A percentile compares a stretch with the other conserved stretches of the same genome.
These are phyloP conservation scores for Hoplodrina blanda DNA, from an alignment of 2,888 invertebrate genomes.

Conservation along the genomic window DNA sequence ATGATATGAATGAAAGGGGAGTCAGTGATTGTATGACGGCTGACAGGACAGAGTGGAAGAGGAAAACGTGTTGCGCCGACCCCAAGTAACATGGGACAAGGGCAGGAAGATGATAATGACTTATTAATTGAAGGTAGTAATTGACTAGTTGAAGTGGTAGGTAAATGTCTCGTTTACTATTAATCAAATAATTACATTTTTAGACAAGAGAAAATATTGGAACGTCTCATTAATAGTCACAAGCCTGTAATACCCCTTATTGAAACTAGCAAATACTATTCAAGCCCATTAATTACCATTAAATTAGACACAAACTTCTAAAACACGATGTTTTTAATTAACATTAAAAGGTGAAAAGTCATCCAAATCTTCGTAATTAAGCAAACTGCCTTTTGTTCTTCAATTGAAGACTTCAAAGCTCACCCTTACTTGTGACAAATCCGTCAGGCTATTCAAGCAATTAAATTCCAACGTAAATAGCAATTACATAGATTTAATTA, in stretches of 20 bases:
- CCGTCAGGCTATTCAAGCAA: conserved; percentile 32
- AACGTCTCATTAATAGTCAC: conserved; percentile 1
- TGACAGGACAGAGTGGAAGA: too few relatives aligned
- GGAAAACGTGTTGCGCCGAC: too few relatives aligned
- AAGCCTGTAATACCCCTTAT: conserved; percentile 3
- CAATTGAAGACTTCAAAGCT: conserved; percentile 1
- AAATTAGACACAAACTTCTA: conserved; percentile 19
- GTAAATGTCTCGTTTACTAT: neutral
- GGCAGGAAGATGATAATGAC: too few relatives aligned
- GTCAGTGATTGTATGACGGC: too few relatives aligned
- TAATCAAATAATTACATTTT: too few relatives aligned
- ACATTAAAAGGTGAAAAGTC: conserved; percentile 16
- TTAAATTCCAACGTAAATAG: conserved; percentile 54
- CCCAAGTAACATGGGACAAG: too few relatives aligned
- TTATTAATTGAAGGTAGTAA: too few relatives aligned
- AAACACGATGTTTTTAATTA: conserved; percentile 25
- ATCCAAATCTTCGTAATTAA: conserved; percentile 5
- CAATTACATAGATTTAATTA: conserved; percentile 59
- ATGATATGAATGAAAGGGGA: too few relatives aligned
- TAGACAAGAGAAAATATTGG: neutral
- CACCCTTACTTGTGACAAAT: conserved; percentile 18
- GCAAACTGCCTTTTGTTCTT: conserved; percentile 23
- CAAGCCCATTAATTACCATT: conserved; percentile 13
- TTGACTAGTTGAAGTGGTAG: too few relatives aligned
- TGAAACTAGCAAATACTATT: neutral